Conservation (phyloP, 2,113 vertebrate genomes). For the Lanius collurio region DNA sequence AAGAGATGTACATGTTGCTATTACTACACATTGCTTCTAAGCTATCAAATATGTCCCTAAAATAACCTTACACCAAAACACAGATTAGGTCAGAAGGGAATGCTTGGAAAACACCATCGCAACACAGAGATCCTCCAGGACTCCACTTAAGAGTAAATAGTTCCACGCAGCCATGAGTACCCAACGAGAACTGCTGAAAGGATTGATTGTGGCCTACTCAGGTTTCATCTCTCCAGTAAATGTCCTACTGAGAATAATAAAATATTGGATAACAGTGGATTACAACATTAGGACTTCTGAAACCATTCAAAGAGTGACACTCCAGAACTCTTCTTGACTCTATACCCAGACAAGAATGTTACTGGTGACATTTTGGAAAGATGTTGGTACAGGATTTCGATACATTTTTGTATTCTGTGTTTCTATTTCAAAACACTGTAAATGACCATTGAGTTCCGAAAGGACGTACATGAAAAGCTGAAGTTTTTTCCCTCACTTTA, state of each 20-base stretch:
- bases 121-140: not conserved
- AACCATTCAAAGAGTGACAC: not conserved
- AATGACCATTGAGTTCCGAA: not conserved
- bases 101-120: not conserved
- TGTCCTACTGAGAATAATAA: not conserved
- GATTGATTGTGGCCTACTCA: not conserved
- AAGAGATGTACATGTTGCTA: not conserved
- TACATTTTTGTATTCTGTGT: not conserved
- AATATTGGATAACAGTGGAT: not conserved
- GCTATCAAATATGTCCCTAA: not conserved
- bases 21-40: not conserved
- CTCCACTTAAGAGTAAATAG: not conserved
- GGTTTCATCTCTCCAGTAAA: not conserved
- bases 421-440: not conserved
- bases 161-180: rapidly evolving
- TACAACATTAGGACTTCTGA: not conserved
- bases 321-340: not conserved
- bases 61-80: not conserved
- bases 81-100: not conserved
- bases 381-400: not conserved
- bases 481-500: not conserved
- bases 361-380: not conserved
- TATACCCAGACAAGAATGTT: not conserved
- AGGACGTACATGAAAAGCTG: not conserved
- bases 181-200: not conserved